Base-by-base conservation (phyloP, 2,888 invertebrate species). In the Stenoptilia bipunctidactyla region DNA sequence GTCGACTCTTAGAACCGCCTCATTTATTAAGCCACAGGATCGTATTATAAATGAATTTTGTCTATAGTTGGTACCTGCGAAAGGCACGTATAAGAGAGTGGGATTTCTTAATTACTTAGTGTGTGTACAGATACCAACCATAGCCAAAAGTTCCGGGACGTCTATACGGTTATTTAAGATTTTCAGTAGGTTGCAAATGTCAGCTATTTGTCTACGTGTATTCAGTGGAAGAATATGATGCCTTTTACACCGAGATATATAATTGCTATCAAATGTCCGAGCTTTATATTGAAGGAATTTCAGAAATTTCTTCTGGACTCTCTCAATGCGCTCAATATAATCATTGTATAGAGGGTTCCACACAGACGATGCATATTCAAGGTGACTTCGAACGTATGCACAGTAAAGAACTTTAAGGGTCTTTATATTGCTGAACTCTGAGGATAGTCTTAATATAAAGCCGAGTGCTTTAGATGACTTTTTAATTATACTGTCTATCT, bases 341-440 rank as follows among this genome's bases (percentile, higher is more conserved):
- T 27, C 12, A n/a, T 40, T 14, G 25, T 41, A 44, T 4, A n/a
- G 9, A 9, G 44, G 40, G 35, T 44, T 41, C 41, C 44, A 40
- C 4, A 40, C 27, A 27, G 39, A 38, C 6, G 40, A 41, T 12
- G 44, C 41, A 25, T 41, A 44, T 40, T 44, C 41, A 14, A 39
- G 25, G 14, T 12, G 13, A 27, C 40, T 40, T 8, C 39, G 33
- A 2, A 44, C 44, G 33, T 30, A 40, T 10, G 40, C 30, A 15
- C 44, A 44, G 36, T 44, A 44, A n/a, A 40, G 15, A 27, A 39
- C 20, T 40, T 42, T 42, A 9, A 39, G 12, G 4, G 37, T 39
- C 37, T 42, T 43, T 6, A 30, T 15, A 3, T 8, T 6, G 12
- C 20, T 33, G n/a, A 43, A 43, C 30, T 40, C 33, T 12, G 9